Evolutionary conservation across 2,888 invertebrate genomes (phyloP).

Genomic region (Sarcophaga variegata): DNA sequence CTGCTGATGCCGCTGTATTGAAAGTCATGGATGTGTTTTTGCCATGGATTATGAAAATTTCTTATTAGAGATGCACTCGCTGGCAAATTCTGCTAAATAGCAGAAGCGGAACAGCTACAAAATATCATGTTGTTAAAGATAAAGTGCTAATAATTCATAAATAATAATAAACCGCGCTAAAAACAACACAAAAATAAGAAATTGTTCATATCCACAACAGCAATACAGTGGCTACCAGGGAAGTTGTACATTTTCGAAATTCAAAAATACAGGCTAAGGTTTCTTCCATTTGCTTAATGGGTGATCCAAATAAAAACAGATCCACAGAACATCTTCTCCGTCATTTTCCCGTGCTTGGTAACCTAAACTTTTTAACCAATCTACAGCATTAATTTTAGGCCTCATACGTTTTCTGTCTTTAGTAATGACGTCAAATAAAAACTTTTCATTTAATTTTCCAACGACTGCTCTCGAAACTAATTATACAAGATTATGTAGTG

Average conservation of each 20-base stretch:
- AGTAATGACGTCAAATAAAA: conserved; percentile 42
- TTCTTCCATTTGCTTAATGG: too few relatives aligned
- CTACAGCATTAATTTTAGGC: too few relatives aligned
- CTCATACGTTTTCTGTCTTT: background rate
- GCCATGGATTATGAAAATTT: background rate
- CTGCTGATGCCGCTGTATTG: too few relatives aligned
- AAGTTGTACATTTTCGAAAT: too few relatives aligned
- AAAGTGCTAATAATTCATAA: conserved; percentile 32
- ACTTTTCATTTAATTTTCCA: conserved; percentile 4
- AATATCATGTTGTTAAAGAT: conserved; percentile 26
- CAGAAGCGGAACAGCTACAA: conserved; percentile 38
- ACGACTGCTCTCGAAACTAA: background rate
- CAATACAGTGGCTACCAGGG: too few relatives aligned
- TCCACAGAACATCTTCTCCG: too few relatives aligned
- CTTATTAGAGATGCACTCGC: background rate
- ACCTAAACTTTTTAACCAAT: too few relatives aligned
- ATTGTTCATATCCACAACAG: too few relatives aligned
- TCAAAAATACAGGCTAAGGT: too few relatives aligned
- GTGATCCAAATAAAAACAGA: too few relatives aligned
- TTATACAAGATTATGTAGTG: background rate
- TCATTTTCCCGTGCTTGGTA: too few relatives aligned
- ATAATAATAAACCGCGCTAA: conserved; percentile 4
- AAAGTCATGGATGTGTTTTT: too few relatives aligned
- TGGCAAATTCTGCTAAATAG: conserved; percentile 32
- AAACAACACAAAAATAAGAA: background rate